Conservation (phyloP, 1,140 invertebrate genomes). For the Drosophila nasuta region DNA sequence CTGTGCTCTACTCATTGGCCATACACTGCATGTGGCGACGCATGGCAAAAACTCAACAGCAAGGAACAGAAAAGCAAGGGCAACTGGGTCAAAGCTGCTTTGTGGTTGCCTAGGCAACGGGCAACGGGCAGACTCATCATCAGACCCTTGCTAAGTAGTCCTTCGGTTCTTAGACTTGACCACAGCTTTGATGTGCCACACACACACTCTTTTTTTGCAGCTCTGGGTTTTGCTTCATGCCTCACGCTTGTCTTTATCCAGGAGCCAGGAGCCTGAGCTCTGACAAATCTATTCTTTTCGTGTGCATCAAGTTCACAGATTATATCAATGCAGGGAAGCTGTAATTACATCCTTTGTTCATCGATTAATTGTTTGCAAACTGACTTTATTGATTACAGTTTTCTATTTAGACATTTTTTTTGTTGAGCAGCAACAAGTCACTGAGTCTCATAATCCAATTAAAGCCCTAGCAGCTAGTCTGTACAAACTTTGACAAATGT, state of each 20-base stretch:
- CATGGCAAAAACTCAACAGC: slow-evolving; percentile 20
- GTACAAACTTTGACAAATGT: too few relatives aligned
- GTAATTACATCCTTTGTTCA: background rate
- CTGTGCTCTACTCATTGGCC: slow-evolving; percentile 51
- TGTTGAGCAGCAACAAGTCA: too few relatives aligned
- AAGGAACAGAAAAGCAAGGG: slow-evolving; percentile 6
- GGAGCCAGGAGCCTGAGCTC: background rate
- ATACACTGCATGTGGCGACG: slow-evolving; percentile 46
- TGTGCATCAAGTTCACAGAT: slow-evolving; percentile 21
- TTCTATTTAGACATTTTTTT: too few relatives aligned
- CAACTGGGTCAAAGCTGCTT: slow-evolving; percentile 46
- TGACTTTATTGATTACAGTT: background rate
- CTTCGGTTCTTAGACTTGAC: slow-evolving; percentile 38
- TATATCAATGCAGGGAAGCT: slow-evolving; percentile 24
- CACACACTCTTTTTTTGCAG: background rate
- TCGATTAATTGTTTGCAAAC: background rate
- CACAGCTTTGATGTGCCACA: slow-evolving; percentile 36
- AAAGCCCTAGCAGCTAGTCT: too few relatives aligned
- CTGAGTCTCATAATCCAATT: too few relatives aligned
- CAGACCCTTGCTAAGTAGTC: slow-evolving; percentile 35
- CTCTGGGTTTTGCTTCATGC: too few relatives aligned
- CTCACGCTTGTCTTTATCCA: background rate
- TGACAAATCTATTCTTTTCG: slow-evolving; percentile 20
- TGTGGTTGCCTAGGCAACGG: slow-evolving; percentile 41
- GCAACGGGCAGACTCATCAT: background rate